phyloP scores from a whole-genome alignment of 2,797 vertebrate genomes.

The Pseudopleuronectes americanus region DNA sequence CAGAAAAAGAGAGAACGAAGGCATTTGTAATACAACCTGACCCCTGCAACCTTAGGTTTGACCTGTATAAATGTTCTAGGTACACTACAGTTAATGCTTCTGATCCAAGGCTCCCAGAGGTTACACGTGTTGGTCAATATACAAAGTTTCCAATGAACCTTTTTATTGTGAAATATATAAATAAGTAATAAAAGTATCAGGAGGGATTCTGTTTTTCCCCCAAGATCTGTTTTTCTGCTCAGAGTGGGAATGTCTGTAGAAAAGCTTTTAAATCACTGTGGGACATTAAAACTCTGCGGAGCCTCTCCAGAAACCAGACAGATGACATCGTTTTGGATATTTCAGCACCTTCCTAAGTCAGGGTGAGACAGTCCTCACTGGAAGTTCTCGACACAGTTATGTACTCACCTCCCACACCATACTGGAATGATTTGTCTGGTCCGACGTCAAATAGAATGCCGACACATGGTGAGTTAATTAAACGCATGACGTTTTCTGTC shows the following conservation, averaged over 20 bases:
- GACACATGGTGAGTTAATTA: slow-evolving; percentile 17
- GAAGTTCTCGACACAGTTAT: slow-evolving; percentile 22
- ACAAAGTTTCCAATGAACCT: background rate
- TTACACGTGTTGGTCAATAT: background rate
- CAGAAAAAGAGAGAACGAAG: too few relatives aligned
- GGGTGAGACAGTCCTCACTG: slow-evolving; percentile 15
- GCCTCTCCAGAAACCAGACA: slow-evolving; percentile 12
- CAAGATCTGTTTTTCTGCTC: background rate
- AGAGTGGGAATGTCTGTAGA: background rate
- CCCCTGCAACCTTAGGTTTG: too few relatives aligned
- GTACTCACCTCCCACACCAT: slow-evolving; percentile 37
- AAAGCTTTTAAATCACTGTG: slow-evolving; percentile 7
- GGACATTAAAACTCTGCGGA: slow-evolving; percentile 14
- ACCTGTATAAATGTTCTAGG: background rate
- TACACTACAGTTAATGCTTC: background rate
- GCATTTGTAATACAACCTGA: too few relatives aligned
- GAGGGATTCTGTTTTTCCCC: background rate
- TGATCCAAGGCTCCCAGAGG: background rate
- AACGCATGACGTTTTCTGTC: slow-evolving; percentile 16
- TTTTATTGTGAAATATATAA: background rate
- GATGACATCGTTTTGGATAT: slow-evolving; percentile 24
- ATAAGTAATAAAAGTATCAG: background rate
- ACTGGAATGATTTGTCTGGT: slow-evolving; percentile 20
- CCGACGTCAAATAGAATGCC: slow-evolving; percentile 20
- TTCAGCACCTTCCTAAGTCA: slow-evolving; percentile 31